Conservation (phyloP, 1,140 invertebrate species). For the Temnothorax curvispinosus region DNA sequence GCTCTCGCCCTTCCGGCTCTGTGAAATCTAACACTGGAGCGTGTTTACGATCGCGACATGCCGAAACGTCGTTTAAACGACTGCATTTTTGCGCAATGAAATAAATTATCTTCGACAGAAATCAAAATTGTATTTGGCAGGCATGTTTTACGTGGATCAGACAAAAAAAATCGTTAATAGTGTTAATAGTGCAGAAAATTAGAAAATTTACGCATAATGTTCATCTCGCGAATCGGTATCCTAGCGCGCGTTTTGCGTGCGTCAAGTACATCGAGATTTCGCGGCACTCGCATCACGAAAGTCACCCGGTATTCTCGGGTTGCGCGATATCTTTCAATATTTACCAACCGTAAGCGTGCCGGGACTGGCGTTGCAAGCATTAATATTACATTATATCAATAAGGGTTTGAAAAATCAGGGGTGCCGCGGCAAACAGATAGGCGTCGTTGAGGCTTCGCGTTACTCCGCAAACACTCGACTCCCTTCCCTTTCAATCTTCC, state of each 20-base stretch:
- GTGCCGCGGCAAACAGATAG: conserved; percentile 72
- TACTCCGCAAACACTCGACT: conserved; percentile 83
- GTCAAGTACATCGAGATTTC: neutral
- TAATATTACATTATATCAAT: conserved; percentile 86
- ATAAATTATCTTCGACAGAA: neutral
- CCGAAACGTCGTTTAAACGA: conserved; percentile 23
- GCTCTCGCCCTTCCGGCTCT: conserved; percentile 9
- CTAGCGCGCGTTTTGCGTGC: neutral
- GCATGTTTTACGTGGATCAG: no score
- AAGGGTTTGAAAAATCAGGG: conserved; percentile 84
- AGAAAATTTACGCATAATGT: neutral
- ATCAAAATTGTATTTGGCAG: no score
- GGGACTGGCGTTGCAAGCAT: conserved; percentile 82
- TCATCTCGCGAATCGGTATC: neutral
- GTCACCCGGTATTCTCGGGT: conserved; percentile 57
- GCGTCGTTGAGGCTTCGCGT: conserved; percentile 82
- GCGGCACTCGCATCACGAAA: neutral
- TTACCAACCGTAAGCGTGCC: conserved; percentile 82
- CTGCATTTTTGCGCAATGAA: neutral
- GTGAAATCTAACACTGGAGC: conserved; percentile 40
- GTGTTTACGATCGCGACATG: conserved; percentile 6
- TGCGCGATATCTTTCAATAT: conserved; percentile 78
- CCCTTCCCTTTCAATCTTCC: conserved; percentile 72
- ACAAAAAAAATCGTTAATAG: neutral
- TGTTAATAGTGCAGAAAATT: neutral